Conservation (phyloP, 2,888 invertebrate species). For the Epicampocera succincta region DNA sequence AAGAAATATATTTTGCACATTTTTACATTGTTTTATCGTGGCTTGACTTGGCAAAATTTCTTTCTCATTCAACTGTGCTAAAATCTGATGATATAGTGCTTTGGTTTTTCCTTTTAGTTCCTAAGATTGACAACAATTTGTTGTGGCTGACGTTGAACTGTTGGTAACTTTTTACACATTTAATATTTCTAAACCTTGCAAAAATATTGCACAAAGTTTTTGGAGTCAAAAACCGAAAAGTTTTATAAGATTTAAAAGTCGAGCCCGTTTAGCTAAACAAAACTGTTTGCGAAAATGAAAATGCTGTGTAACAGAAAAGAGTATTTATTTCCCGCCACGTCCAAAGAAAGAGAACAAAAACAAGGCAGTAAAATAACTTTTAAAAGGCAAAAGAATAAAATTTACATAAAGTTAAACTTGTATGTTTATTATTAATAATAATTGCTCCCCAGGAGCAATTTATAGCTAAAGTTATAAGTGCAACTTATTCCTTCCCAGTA, state of each 20-base stretch:
- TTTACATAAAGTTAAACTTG: no score
- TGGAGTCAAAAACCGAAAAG: background rate
- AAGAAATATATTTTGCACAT: slow-evolving; percentile 19
- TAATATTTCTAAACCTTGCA: slow-evolving; percentile 10
- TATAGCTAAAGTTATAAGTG: no score
- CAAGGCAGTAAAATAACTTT: no score
- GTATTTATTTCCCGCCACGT: no score
- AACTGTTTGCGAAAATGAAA: background rate
- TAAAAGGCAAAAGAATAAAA: no score
- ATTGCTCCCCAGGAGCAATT: no score
- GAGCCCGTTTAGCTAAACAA: background rate
- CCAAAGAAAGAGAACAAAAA: no score
- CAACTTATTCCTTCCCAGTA: no score
- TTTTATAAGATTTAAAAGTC: background rate
- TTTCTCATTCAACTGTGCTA: slow-evolving; percentile 13
- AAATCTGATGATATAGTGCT: slow-evolving; percentile 1
- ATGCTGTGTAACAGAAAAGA: no score
- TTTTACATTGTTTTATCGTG: slow-evolving; percentile 4
- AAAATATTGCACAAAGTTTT: slow-evolving; percentile 43
- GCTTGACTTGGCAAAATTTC: slow-evolving; percentile 10
- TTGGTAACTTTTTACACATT: slow-evolving; percentile 14
- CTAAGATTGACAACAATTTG: slow-evolving; percentile 57
- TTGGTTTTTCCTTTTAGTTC: slow-evolving; percentile 6
- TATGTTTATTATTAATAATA: no score
- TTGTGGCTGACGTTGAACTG: slow-evolving; percentile 51